Evolutionary conservation across 2,888 invertebrate species (phyloP), one percentile per base, ranked within the genome.

Genomic region (Pegoplata infirma): DNA sequence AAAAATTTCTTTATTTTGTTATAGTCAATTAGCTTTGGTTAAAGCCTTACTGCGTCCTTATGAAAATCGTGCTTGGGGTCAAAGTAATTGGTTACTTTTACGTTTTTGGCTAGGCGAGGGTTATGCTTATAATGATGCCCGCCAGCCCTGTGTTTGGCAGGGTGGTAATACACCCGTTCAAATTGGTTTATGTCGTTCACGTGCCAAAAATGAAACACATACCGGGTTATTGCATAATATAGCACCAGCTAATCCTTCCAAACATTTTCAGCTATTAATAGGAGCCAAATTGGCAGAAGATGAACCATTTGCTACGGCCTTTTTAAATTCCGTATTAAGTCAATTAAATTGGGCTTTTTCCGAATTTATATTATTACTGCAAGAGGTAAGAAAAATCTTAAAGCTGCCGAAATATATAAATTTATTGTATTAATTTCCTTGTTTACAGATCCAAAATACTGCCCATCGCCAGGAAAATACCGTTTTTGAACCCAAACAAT

Each of bases 261-360:
- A 84, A 66, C 85, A 89, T 78, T 90, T 86, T 83, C 90, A 90
- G 55, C 86, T 90, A 25, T 90, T 94, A 1, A 91, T 96, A 47
- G 91, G 91, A 44, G 91, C 92, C 10, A 92, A 93, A 61, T 86
- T 96, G 32, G 81, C 90, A 0, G 89, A 90, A 2, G 93, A 95
- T 84, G 92, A 93, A 6, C 92, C 92, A 32, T 90, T 92, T 17
- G 93, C 95, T 0, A 93, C 93, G 0, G 90, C 92, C 0, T 95
- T 94, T 85, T 90, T 96, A 10, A 95, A 96, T 88, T 95, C 95
- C 0, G 90, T 96, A 21, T 90, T 96, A 5, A 95, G 94, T 85
- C 95, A 96, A 84, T 90, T 96, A 5, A 96, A 96, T 89, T 96
- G 96, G 96, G 94, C 95, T 0, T 96, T 96, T 86, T 96, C 96